These are phyloP conservation scores for Eumaeus atala DNA, from an alignment of 1,140 invertebrate species.

Conservation along the genomic window DNA sequence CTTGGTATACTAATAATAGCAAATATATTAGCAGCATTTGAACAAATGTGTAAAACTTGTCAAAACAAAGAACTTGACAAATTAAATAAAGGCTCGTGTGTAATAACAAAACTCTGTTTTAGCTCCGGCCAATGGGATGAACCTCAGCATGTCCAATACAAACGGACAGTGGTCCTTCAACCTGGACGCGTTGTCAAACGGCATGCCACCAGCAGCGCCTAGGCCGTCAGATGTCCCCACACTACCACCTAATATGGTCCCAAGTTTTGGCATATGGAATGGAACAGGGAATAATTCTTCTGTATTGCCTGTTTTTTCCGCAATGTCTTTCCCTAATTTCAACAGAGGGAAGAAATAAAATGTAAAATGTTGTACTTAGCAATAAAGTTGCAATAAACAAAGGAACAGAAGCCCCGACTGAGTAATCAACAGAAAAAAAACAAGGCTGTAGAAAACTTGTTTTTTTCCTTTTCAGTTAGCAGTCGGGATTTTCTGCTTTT, in stretches of 20 bases:
- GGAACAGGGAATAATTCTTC: not conserved
- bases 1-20: no score
- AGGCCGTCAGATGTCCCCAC: not conserved
- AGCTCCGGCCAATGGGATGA: slow-evolving; percentile 27
- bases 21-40: no score
- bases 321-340: not conserved
- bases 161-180: slow-evolving; percentile 24
- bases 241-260: not conserved
- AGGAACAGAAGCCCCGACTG: no score
- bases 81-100: no score
- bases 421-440: no score
- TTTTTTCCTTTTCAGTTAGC: no score
- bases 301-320: not conserved
- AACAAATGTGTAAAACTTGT: no score
- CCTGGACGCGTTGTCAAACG: slow-evolving; percentile 22
- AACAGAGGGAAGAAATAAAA: not conserved
- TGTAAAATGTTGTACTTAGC: no score
- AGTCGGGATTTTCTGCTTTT: no score
- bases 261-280: slow-evolving; percentile 2
- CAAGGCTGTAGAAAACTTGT: no score
- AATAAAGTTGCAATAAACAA: no score
- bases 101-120: slow-evolving; percentile 12
- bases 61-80: no score
- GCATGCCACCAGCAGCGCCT: not conserved
- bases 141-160: slow-evolving; percentile 21